Conservation (phyloP, 2,888 invertebrate species). For the Drosophila kambysellisi region DNA sequence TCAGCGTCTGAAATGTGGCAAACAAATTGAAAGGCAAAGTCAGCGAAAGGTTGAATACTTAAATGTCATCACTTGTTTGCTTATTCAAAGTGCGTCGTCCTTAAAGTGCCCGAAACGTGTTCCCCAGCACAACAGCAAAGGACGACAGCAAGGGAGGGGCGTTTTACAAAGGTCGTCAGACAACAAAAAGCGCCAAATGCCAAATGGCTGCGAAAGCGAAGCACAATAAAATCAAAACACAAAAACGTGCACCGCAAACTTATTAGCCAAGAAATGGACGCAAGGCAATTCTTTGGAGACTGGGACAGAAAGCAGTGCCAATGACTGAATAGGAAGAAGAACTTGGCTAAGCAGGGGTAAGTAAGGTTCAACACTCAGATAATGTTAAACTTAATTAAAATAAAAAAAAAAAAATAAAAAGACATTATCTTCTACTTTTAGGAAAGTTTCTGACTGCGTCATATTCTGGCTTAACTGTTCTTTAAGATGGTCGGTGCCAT, state of each 20-base stretch:
- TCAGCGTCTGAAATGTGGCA: slow-evolving; percentile 66
- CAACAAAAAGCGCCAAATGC: slow-evolving; percentile 27
- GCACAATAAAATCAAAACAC: slow-evolving; percentile 69
- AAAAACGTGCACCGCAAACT: slow-evolving; percentile 57
- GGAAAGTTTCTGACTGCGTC: background rate
- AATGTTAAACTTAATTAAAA: slow-evolving; percentile 34
- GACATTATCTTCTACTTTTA: background rate
- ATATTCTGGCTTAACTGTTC: background rate
- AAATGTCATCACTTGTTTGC: slow-evolving; percentile 31
- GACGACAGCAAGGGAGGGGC: slow-evolving; percentile 10
- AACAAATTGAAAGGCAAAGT: slow-evolving; percentile 57
- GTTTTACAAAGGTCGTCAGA: slow-evolving; percentile 41
- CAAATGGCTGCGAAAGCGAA: slow-evolving; percentile 33
- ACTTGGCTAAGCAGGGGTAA: background rate
- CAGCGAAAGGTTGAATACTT: slow-evolving; percentile 46
- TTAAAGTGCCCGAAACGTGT: slow-evolving; percentile 75
- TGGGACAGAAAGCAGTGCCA: slow-evolving; percentile 1
- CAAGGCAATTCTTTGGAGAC: background rate
- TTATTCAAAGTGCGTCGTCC: slow-evolving; percentile 69
- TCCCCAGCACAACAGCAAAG: slow-evolving; percentile 16
- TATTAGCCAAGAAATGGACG: slow-evolving; percentile 25
- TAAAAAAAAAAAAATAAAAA: background rate
- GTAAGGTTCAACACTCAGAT: slow-evolving; percentile 12
- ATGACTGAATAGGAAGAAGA: background rate
- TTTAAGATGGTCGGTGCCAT: background rate